phyloP scores from a whole-genome alignment of 2,888 invertebrate species.

The Acanthosepion pharaonis region DNA sequence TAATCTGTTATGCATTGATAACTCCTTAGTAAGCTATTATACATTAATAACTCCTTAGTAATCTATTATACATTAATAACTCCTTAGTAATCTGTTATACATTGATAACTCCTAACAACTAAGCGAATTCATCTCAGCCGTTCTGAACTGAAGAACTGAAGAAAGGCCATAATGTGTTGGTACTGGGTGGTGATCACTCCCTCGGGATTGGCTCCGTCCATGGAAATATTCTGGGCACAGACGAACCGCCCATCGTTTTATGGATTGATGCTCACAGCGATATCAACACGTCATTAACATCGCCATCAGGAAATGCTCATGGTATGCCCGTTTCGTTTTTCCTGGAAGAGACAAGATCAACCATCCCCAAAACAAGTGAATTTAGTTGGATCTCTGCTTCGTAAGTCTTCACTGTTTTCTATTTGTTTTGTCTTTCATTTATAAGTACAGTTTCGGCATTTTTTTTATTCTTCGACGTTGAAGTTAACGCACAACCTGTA shows the following conservation, averaged over 20 bases:
- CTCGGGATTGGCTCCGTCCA: slow-evolving; percentile 81
- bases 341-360: slow-evolving; percentile 82
- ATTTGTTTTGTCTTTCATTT: no score
- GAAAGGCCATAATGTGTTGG: slow-evolving; percentile 73
- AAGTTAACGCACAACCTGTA: no score
- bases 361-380: slow-evolving; percentile 79
- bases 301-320: slow-evolving; percentile 84
- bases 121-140: background rate
- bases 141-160: slow-evolving; percentile 36
- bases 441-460: no score
- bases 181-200: slow-evolving; percentile 90
- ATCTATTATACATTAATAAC: no score
- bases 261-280: slow-evolving; percentile 95
- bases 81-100: no score
- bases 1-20: no score
- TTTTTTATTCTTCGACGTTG: no score
- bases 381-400: slow-evolving; percentile 82
- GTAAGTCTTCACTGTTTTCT: slow-evolving; percentile 74
- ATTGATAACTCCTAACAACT: background rate
- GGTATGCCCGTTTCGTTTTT: slow-evolving; percentile 85
- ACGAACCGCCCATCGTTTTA: slow-evolving; percentile 82
- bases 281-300: slow-evolving; percentile 88
- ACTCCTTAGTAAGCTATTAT: no score
- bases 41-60: no score
- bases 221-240: slow-evolving; percentile 69